Evolutionary conservation across 2,797 vertebrate species (phyloP).

Genomic region (Borostomias antarcticus): DNA sequence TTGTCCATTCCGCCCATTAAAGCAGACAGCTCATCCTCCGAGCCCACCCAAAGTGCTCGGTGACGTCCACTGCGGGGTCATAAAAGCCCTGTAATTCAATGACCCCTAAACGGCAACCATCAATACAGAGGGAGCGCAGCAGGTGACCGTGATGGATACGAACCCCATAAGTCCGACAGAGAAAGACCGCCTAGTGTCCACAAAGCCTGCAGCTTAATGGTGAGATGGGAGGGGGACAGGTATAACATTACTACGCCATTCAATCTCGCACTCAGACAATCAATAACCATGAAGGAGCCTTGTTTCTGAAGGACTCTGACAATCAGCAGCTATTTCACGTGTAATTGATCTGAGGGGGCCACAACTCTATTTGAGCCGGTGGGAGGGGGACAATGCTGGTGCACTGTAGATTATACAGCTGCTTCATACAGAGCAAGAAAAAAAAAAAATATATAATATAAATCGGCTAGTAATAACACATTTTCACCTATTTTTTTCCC

Average conservation of each 20-base stretch:
- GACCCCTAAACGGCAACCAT: constrained; percentile 59
- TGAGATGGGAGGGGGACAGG: constrained; percentile 9
- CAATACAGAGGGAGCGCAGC: constrained; percentile 56
- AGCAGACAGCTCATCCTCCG: constrained; percentile 21
- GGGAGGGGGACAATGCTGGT: neutral
- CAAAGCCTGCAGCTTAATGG: constrained; percentile 33
- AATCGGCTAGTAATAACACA: too few relatives aligned
- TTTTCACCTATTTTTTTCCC: too few relatives aligned
- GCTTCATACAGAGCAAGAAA: too few relatives aligned
- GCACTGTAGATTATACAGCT: neutral
- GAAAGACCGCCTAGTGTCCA: constrained; percentile 14
- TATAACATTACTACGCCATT: constrained; percentile 46
- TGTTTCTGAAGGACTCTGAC: constrained; percentile 22
- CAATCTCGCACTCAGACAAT: constrained; percentile 47
- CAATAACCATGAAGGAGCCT: constrained; percentile 39
- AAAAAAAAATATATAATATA: too few relatives aligned
- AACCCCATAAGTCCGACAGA: constrained; percentile 44
- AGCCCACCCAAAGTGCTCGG: too few relatives aligned
- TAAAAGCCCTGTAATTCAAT: constrained; percentile 53
- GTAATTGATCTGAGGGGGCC: neutral
- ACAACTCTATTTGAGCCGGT: neutral
- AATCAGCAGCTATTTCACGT: constrained; percentile 10
- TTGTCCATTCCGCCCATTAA: constrained; percentile 13
- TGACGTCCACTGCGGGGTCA: neutral
- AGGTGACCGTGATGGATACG: constrained; percentile 42